phyloP scores from a whole-genome alignment of 2,888 invertebrate genomes.

The Deilephila porcellus region DNA sequence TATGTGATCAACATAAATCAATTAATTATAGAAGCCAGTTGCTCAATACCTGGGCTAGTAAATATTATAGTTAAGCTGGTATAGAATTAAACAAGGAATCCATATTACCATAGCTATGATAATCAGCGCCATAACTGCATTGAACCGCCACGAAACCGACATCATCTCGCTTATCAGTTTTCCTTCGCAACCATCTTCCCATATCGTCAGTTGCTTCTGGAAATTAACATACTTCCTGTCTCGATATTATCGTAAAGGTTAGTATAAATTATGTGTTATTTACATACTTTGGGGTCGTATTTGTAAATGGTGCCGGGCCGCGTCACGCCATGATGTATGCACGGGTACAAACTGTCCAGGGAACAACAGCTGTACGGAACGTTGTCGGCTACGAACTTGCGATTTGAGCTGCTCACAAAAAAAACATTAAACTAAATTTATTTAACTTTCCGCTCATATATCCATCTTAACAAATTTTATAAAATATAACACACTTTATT shows the following conservation, averaged over 20 bases:
- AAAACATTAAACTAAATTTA: too few species aligned
- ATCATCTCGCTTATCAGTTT: slow-evolving; percentile 79
- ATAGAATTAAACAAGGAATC: not conserved
- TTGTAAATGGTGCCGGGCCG: slow-evolving; percentile 81
- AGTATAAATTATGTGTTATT: too few species aligned
- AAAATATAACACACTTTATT: too few species aligned
- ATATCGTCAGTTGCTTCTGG: slow-evolving; percentile 72
- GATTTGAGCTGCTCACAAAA: slow-evolving; percentile 50
- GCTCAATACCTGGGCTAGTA: not conserved
- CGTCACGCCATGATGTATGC: slow-evolving; percentile 85
- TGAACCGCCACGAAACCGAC: slow-evolving; percentile 76
- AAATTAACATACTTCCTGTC: slow-evolving; percentile 26
- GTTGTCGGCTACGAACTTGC: slow-evolving; percentile 79
- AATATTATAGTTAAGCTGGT: not conserved
- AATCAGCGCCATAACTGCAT: slow-evolving; percentile 74
- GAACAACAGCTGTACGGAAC: slow-evolving; percentile 88
- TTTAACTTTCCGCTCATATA: too few species aligned
- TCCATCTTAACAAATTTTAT: too few species aligned
- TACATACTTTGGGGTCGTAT: slow-evolving; percentile 75
- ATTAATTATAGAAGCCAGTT: not conserved
- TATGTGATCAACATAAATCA: too few species aligned
- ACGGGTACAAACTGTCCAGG: slow-evolving; percentile 80
- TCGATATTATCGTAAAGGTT: not conserved
- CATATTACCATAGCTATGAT: slow-evolving; percentile 70
- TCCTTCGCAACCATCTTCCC: slow-evolving; percentile 76